These are phyloP conservation scores for Intellagama lesueurii DNA, from an alignment of 2,797 vertebrate genomes.

Conservation along the genomic window DNA sequence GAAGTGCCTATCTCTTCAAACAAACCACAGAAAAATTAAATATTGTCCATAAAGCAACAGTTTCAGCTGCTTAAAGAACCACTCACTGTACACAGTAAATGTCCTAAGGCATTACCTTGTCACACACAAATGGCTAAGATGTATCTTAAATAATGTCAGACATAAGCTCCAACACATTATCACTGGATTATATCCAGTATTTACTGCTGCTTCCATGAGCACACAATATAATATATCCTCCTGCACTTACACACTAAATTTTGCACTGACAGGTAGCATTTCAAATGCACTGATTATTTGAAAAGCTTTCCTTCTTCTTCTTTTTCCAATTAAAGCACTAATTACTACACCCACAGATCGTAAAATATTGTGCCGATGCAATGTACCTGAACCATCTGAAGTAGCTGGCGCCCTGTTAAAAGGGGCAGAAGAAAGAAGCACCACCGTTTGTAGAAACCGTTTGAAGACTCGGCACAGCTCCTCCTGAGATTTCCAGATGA, in stretches of 20 bases:
- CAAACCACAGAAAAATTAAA: constrained; percentile 5
- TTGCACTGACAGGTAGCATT: constrained; percentile 4
- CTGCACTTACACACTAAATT: constrained; percentile 32
- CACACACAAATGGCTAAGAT: background rate
- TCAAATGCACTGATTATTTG: background rate
- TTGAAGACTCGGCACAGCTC: constrained; percentile 50
- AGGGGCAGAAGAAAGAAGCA: constrained; percentile 60
- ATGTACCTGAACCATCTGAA: constrained; percentile 69
- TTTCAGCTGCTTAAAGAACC: background rate
- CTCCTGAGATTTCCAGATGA: constrained; percentile 59
- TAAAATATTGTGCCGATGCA: constrained; percentile 46
- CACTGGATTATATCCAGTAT: constrained; percentile 36
- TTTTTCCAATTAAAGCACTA: background rate
- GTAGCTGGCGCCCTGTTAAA: constrained; percentile 48
- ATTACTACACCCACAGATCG: constrained; percentile 36
- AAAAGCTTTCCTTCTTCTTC: background rate
- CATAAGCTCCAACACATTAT: constrained; percentile 20
- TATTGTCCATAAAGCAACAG: background rate
- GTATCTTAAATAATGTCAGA: constrained; percentile 17
- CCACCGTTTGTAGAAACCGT: constrained; percentile 34
- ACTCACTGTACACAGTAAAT: accelerated
- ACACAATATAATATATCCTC: constrained; percentile 45
- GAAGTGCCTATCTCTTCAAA: background rate
- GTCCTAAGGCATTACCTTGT: background rate
- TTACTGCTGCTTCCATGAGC: constrained; percentile 26